Evolutionary conservation across 2,113 vertebrate genomes (phyloP).

Genomic region (Dinomys branickii): DNA sequence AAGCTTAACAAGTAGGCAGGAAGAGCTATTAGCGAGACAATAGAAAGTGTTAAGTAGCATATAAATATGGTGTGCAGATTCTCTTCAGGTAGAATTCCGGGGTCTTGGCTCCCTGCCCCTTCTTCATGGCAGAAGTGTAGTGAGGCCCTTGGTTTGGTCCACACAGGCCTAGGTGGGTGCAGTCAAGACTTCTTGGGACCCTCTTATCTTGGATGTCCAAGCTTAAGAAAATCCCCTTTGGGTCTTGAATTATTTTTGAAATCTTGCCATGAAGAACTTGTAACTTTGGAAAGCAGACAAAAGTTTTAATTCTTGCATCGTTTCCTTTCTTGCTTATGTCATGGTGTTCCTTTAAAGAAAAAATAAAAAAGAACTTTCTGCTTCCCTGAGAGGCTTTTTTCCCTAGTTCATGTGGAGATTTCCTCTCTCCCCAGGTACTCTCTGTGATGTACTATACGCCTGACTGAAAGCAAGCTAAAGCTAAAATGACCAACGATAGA

Average conservation of each 20-base stretch:
- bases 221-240: not conserved
- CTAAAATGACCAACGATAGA: not conserved
- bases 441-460: not conserved
- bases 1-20: not conserved
- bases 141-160: not conserved
- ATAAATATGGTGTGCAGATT: not conserved
- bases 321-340: not conserved
- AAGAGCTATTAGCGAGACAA: not conserved
- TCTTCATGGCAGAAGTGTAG: not conserved
- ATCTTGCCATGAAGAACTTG: slow-evolving; percentile 16
- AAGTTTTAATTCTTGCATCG: not conserved
- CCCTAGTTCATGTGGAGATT: slow-evolving; percentile 17
- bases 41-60: not conserved
- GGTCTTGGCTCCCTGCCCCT: not conserved
- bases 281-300: not conserved
- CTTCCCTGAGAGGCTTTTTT: not conserved
- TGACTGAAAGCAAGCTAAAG: not conserved
- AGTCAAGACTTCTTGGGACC: not conserved
- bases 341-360: slow-evolving; percentile 34
- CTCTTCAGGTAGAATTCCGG: not conserved
- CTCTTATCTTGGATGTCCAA: not conserved
- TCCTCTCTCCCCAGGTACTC: not conserved
- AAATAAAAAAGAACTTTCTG: slow-evolving; percentile 43
- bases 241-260: slow-evolving; percentile 51
- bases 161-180: not conserved